Base-by-base conservation (phyloP, 1,140 invertebrate genomes). In the Drosophila yakuba region DNA sequence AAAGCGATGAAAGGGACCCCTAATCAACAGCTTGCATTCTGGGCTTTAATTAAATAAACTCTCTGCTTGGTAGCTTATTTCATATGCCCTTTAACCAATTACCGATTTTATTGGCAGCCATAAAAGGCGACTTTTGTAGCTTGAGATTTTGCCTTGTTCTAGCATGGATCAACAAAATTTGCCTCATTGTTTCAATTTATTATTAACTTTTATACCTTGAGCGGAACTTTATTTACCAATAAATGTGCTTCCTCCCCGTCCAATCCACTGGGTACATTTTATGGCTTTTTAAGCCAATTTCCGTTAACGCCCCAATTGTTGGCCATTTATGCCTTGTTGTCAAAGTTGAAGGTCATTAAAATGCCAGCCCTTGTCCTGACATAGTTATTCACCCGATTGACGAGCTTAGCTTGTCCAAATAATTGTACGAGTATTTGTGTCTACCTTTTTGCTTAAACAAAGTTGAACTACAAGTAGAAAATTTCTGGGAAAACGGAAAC, bases 121-220 rank as follows among this genome's bases (percentile, higher is more conserved):
- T 88, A 89, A 88, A 83, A 77, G 45, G 54, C 54, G 59, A 79
- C 44, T 81, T 83, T 78, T 71, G 74, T 67, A 64, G 68, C 44
- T 11, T 2, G 45, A 32, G 58, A 74, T 59, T 69, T 58, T 12
- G 39, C 20, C 52, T 47, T 45, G n/a, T 15, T 10, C 36, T 11
- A 50, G 41, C 39, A 61, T 54, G 76, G 63, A 88, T 89, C 79
- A 88, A 80, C 79, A 67, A 67, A 74, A 80, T 77, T 54, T 51
- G 84, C 79, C 73, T 60, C 79, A 89, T 83, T 89, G 84, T 89
- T 88, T 89, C 79, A 89, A 88, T 89, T 88, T 88, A 83, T 88
- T 88, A 88, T 88, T 77, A 83, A 88, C 79, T 88, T 89, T 83
- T 83, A 89, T 83, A 54, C 76, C 64, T 74, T 64, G 50, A 45